Conservation (phyloP, 1,140 invertebrate genomes). For the Plectrocnemia conspersa region DNA sequence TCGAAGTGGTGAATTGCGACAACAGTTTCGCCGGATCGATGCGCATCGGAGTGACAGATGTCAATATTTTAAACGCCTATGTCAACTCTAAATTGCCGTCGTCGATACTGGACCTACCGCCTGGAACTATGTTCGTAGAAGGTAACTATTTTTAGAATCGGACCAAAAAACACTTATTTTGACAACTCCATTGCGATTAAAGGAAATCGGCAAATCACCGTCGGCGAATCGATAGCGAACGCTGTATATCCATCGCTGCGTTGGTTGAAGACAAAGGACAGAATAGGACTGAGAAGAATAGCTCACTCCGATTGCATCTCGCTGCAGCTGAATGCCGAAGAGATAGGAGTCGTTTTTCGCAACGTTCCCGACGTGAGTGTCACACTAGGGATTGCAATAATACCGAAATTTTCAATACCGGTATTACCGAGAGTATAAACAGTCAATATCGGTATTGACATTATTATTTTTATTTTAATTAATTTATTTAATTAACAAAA, state of each 20-base stretch:
- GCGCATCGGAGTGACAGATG: conserved; percentile 70
- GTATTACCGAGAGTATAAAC: neutral
- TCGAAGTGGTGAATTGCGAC: conserved; percentile 45
- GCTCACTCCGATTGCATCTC: conserved; percentile 27
- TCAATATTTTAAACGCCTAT: conserved; percentile 58
- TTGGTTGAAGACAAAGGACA: conserved; percentile 61
- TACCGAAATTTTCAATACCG: too few species aligned
- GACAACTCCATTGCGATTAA: neutral
- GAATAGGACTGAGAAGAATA: conserved; percentile 50
- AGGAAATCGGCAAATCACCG: conserved; percentile 17
- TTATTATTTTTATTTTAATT: neutral
- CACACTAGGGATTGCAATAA: neutral
- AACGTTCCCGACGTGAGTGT: conserved; percentile 65
- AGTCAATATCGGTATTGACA: neutral
- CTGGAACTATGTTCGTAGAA: conserved; percentile 61
- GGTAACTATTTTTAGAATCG: conserved; percentile 44
- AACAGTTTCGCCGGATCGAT: conserved; percentile 70
- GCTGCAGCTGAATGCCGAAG: conserved; percentile 71
- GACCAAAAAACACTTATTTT: conserved; percentile 5
- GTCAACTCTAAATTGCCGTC: conserved; percentile 57
- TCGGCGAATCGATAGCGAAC: conserved; percentile 10
- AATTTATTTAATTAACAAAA: conserved; percentile 11
- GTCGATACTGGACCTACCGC: conserved; percentile 53
- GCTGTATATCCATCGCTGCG: conserved; percentile 58
- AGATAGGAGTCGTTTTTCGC: conserved; percentile 75